Evolutionary conservation across 2,113 vertebrate genomes (phyloP), one percentile per base, ranked within the genome.

Genomic region (Hemiprocne comata): DNA sequence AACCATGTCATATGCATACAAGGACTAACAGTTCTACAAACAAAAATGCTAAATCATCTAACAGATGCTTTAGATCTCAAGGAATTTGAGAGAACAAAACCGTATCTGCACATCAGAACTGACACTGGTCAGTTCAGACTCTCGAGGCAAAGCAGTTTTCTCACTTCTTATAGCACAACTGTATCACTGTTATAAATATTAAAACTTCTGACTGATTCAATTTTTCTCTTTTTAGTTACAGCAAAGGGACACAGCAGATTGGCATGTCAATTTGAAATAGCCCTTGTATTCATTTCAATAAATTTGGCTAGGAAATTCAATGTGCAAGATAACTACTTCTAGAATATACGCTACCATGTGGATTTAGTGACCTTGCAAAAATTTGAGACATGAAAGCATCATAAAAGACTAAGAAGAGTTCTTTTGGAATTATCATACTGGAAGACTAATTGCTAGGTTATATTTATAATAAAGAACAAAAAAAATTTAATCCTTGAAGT

Each of bases 31-130:
- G 80, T 57, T 87, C 74, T 75, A 66, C 34, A 0, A 0, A 82
- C 29, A 85, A 65, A 94, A 93, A 60, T 31, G 25, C 57, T 87
- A 93, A 87, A 90, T 73, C 78, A 58, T 90, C 53, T 51, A 85
- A 83, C 66, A 82, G 89, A 93, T 91, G 71, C 94, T 79, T 87
- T 67, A 77, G 72, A 80, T 19, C 18, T 74, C 46, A 79, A 66
- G 46, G 64, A 94, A 91, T 76, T 26, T 40, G 17, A 51, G 46
- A 87, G 31, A 58, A 87, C 73, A 91, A 94, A 97, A 46, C 51
- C 29, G 0, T 50, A 66, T 66, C 82, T 17, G 20, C 75, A 73
- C 64, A 25, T 21, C 38, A 74, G 65, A 94, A 64, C 0, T 51
- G 34, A 88, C 64, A 71, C 29, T 64, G 72, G 76, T 72, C 88